These are phyloP conservation scores for Gadus chalcogrammus DNA, from an alignment of 2,113 vertebrate species.

Conservation along the genomic window DNA sequence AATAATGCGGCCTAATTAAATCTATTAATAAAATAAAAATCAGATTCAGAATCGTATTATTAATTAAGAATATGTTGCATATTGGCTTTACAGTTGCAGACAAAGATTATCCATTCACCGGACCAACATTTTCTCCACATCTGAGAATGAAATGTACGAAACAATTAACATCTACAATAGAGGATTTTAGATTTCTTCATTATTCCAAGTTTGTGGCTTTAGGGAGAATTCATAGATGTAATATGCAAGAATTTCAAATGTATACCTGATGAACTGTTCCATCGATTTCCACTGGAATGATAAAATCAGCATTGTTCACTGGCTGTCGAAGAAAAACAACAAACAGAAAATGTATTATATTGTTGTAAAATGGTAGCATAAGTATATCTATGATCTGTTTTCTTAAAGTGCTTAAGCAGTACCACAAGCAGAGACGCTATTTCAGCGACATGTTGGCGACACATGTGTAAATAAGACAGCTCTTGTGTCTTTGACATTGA, in stretches of 20 bases:
- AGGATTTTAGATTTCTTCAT: too few relatives aligned
- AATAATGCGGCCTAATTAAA: too few relatives aligned
- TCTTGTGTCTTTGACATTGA: conserved; percentile 9
- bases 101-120: too few relatives aligned
- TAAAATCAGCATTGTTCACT: conserved; percentile 90
- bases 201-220: too few relatives aligned
- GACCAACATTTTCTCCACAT: too few relatives aligned
- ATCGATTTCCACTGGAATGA: conserved; percentile 93
- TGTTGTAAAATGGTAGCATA: background rate
- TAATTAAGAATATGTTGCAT: background rate
- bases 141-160: too few relatives aligned
- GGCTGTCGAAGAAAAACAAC: conserved; percentile 70
- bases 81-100: background rate
- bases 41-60: background rate
- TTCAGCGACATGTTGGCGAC: conserved; percentile 11
- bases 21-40: background rate
- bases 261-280: conserved; percentile 87
- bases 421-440: background rate
- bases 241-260: background rate
- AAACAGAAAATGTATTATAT: background rate
- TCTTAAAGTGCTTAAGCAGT: background rate
- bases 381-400: background rate
- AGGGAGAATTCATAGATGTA: too few relatives aligned
- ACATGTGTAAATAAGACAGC: conserved; percentile 26
- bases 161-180: too few relatives aligned